phyloP scores from a whole-genome alignment of 2,888 invertebrate species.

The Scaptomyza parva region DNA sequence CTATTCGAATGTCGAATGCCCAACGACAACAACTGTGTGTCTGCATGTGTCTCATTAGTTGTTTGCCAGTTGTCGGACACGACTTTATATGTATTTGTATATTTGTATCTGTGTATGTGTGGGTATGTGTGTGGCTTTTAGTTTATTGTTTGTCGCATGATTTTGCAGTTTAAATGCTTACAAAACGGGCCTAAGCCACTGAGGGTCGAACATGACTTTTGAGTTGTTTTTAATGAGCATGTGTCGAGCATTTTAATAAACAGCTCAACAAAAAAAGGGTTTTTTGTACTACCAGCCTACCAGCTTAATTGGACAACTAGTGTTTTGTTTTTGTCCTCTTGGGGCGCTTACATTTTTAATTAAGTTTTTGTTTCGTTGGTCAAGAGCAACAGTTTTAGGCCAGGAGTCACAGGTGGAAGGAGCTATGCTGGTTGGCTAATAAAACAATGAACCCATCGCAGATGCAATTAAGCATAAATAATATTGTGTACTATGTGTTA shows the following conservation, averaged over 20 bases:
- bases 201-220: constrained; percentile 67
- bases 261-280: constrained; percentile 40
- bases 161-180: constrained; percentile 79
- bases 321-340: constrained; percentile 3
- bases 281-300: constrained; percentile 11
- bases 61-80: constrained; percentile 62
- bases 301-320: constrained; percentile 48
- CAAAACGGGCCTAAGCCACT: constrained; percentile 53
- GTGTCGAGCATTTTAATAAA: constrained; percentile 61
- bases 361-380: constrained; percentile 22
- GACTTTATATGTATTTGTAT: constrained; percentile 39
- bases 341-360: constrained; percentile 45
- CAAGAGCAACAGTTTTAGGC: background rate
- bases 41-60: constrained; percentile 70
- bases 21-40: constrained; percentile 42
- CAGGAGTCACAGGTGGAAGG: constrained; percentile 35
- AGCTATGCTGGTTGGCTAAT: constrained; percentile 10
- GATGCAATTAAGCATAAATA: constrained; percentile 63
- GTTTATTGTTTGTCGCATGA: constrained; percentile 79
- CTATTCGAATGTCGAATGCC: constrained; percentile 59
- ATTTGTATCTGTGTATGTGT: no score
- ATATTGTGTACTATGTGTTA: constrained; percentile 59
- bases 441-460: constrained; percentile 43
- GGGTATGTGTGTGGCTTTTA: constrained; percentile 47
- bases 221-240: constrained; percentile 76